phyloP scores from a whole-genome alignment of 92 coral and sea anemone genomes.

The Epizoanthus scotinus region DNA sequence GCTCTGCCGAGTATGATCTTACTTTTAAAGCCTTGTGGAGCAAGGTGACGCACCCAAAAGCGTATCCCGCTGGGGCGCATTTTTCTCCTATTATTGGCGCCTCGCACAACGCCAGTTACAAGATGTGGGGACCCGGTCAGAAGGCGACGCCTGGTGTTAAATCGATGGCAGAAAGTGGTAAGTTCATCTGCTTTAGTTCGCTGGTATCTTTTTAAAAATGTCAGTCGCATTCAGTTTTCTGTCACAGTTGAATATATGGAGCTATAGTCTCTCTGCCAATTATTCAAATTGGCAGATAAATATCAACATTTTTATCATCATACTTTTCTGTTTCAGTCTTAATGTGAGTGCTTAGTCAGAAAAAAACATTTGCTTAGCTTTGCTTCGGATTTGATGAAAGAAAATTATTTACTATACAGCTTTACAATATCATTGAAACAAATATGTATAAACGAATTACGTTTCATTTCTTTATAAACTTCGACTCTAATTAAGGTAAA shows the following conservation, averaged over 20 bases:
- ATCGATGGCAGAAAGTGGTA: conserved; percentile 36
- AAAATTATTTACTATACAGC: too few relatives aligned
- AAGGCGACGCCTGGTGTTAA: conserved; percentile 23
- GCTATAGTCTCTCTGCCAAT: background rate
- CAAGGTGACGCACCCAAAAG: conserved; percentile 9
- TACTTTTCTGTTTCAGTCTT: too few relatives aligned
- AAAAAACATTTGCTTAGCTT: too few relatives aligned
- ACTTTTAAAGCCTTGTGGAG: conserved; percentile 42
- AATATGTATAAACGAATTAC: too few relatives aligned
- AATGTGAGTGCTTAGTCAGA: too few relatives aligned
- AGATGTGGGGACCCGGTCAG: conserved; percentile 43
- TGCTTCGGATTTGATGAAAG: too few relatives aligned
- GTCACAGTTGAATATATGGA: background rate
- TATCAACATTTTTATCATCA: too few relatives aligned
- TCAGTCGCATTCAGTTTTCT: too few relatives aligned
- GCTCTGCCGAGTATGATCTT: conserved; percentile 18
- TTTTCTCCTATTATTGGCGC: conserved; percentile 47
- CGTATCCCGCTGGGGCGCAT: conserved; percentile 33
- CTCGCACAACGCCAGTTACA: conserved; percentile 34
- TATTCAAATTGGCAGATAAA: too few relatives aligned
- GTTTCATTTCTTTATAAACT: too few relatives aligned
- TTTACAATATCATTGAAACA: too few relatives aligned
- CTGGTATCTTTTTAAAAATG: background rate
- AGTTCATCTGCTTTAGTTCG: background rate
- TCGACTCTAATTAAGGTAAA: too few relatives aligned